phyloP scores from a whole-genome alignment of 2,797 vertebrate genomes.

The Liparis tanakae region DNA sequence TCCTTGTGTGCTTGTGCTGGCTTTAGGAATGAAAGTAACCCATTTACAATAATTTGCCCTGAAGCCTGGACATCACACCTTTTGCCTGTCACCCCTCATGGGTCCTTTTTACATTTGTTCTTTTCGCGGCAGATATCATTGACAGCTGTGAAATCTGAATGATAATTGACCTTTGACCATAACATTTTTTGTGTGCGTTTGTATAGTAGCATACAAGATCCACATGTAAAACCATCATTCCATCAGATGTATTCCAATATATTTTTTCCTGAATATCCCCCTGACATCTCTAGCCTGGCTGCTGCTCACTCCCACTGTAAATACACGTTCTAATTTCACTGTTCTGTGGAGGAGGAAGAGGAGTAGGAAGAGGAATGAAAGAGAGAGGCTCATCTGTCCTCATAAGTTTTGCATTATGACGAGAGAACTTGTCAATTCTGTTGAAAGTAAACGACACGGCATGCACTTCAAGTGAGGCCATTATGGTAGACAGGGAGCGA shows the following conservation, averaged over 20 bases:
- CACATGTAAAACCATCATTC: not conserved
- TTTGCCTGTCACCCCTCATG: conserved; percentile 2
- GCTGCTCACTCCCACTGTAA: not conserved
- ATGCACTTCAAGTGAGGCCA: not conserved
- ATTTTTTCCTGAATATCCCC: not conserved
- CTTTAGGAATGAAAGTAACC: not conserved
- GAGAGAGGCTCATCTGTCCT: not conserved
- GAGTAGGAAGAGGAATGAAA: not conserved
- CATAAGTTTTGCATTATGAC: conserved; percentile 2
- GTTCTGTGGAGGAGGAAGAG: not conserved
- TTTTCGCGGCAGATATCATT: not conserved
- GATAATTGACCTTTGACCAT: not conserved
- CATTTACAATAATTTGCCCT: not conserved
- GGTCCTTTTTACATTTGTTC: not conserved
- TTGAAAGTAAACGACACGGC: not conserved
- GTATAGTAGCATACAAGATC: not conserved
- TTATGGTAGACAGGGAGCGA: not conserved
- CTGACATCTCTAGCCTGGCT: not conserved
- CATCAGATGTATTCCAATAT: not conserved
- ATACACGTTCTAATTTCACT: conserved; percentile 9
- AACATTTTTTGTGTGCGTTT: not conserved
- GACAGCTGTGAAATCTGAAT: not conserved
- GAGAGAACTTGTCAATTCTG: conserved; percentile 7
- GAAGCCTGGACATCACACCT: not conserved
- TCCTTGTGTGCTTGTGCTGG: not conserved